Evolutionary conservation across 1,140 invertebrate genomes (phyloP), one percentile per base, ranked within the genome.

Genomic region (Dinoponera quadriceps): DNA sequence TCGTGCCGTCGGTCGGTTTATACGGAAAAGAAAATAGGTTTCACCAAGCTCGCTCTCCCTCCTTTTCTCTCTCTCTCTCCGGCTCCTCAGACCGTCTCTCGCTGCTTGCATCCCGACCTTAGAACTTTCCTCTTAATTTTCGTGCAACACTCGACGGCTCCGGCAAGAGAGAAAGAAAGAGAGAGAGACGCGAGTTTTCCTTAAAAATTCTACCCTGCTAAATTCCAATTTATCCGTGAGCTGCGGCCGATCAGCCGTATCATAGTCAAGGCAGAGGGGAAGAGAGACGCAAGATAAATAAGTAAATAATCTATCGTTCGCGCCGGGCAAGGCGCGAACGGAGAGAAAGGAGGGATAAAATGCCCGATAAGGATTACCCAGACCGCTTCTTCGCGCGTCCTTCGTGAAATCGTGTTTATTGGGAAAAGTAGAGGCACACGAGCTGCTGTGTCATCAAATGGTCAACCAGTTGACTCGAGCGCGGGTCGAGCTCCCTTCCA

Each of bases 91-190:
- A 5, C 68, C 25, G 13, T 33, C n/a, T 80, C 65, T 69, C 75
- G 65, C 13, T 71, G 33, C 75, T 80, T 71, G 75, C 75, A 69
- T 80, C 65, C 68, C 65, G 18, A 69, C 75, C 65, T 69, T 59
- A 80, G 75, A 80, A 71, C 75, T 80, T 80, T 57, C 75, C 65
- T 80, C 65, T 71, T 80, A 80, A 80, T 80, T 80, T 80, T 80
- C 63, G 75, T 78, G 22, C 54, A 33, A 22, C 33, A 78, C 75
- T 78, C 65, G 63, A 69, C 66, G 33, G 29, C 38, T 11, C 25
- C 3, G 7, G 27, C 51, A 78, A 22, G 18, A 44, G n/a, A n/a
- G n/a, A n/a, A n/a, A n/a, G n/a, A n/a, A n/a, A n/a, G n/a, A n/a
- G n/a, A n/a, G 74, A 55, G 29, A 69, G 20, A 38, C 16, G 5